Percentiles rank a stretch among this genome's conserved stretches.
These are phyloP conservation scores for Cichladusa arquata DNA, from an alignment of 2,113 vertebrate species.

Conservation along the genomic window DNA sequence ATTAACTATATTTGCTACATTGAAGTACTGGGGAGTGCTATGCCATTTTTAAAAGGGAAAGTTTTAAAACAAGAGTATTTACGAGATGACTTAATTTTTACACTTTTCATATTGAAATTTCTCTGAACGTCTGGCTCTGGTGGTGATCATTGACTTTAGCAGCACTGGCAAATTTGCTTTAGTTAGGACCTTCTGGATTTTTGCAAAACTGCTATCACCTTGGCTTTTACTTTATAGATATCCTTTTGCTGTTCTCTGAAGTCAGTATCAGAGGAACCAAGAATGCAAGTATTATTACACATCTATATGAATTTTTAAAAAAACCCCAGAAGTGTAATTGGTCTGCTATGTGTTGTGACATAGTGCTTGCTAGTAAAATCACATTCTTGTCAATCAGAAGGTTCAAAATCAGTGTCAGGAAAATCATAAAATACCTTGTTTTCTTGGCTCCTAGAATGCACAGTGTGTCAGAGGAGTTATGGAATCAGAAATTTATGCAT, in stretches of 20 bases:
- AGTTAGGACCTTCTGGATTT: neutral
- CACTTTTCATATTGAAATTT: neutral
- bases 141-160: neutral
- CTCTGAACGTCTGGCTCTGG: neutral
- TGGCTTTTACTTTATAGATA: neutral
- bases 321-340: neutral
- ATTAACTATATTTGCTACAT: neutral
- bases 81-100: neutral
- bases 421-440: neutral
- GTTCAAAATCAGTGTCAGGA: neutral
- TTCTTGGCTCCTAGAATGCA: neutral
- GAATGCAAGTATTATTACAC: neutral
- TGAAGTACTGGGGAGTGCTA: neutral
- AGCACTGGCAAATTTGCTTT: neutral
- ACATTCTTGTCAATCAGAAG: neutral
- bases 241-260: constrained; percentile 1
- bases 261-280: neutral
- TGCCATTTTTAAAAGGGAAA: neutral
- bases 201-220: neutral
- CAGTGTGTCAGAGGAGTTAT: neutral
- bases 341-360: neutral
- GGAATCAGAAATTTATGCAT: neutral
- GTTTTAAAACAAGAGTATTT: neutral
- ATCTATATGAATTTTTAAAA: neutral
- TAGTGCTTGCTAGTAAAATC: neutral